These are phyloP conservation scores for Speoplatyrhinus poulsoni DNA, from an alignment of 2,113 vertebrate genomes.

Conservation along the genomic window DNA sequence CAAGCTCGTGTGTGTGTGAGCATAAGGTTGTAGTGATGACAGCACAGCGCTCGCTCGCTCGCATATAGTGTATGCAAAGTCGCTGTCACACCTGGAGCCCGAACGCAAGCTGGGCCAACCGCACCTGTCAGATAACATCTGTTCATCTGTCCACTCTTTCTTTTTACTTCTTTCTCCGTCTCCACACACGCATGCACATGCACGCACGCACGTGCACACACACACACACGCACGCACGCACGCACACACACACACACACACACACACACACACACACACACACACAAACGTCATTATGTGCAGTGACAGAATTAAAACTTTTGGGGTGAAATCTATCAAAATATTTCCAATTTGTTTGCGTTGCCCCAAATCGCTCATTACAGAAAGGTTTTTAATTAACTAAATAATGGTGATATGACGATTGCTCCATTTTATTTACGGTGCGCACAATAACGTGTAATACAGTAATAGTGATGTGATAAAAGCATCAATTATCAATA, in stretches of 20 bases:
- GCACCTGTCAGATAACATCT: conserved; percentile 72
- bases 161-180: conserved; percentile 3
- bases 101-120: conserved; percentile 57
- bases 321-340: background rate
- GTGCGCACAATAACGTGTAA: conserved; percentile 18
- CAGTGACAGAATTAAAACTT: background rate
- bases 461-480: conserved; percentile 19
- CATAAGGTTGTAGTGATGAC: conserved; percentile 63
- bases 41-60: conserved; percentile 48
- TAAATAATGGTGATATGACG: conserved; percentile 49
- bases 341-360: conserved; percentile 17
- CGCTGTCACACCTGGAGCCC: conserved; percentile 55
- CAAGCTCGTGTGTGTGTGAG: conserved; percentile 42
- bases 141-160: conserved; percentile 51
- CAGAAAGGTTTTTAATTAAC: conserved; percentile 27
- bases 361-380: conserved; percentile 10
- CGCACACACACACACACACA: background rate
- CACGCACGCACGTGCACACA: background rate
- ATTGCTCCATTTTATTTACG: conserved; percentile 37
- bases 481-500: conserved; percentile 15
- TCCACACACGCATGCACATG: background rate
- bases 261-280: background rate
- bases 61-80: conserved; percentile 48
- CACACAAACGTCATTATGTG: background rate
- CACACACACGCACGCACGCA: background rate